Evolutionary conservation across 2,797 vertebrate species (phyloP).

Genomic region (Cossypha niveicapilla): DNA sequence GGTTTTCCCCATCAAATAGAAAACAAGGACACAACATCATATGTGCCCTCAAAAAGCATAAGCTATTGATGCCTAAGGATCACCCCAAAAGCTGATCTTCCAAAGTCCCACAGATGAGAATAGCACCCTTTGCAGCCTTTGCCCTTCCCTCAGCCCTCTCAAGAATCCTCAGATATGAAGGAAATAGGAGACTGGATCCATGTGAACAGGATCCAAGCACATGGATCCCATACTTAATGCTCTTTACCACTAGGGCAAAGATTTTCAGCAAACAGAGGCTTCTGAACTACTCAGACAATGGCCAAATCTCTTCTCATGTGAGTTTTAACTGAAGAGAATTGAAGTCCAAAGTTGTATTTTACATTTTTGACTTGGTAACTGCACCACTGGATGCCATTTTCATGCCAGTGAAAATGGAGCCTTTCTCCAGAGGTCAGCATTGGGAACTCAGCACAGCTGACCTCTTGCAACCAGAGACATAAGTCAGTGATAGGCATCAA

Average conservation of each 20-base stretch:
- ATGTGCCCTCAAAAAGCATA: neutral
- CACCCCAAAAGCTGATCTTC: neutral
- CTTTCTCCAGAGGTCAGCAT: neutral
- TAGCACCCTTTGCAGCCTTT: neutral
- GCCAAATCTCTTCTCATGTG: neutral
- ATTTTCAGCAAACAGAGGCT: neutral
- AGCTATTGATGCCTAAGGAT: neutral
- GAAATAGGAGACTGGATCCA: neutral
- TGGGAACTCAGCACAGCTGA: neutral
- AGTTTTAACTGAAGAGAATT: neutral
- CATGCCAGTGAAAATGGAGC: neutral
- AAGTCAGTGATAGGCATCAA: neutral
- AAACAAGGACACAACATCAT: neutral
- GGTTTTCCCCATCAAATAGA: neutral
- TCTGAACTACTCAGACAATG: neutral
- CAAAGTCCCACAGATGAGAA: neutral
- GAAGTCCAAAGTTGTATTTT: neutral
- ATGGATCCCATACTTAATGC: neutral
- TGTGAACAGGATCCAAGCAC: neutral
- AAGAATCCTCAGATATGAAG: neutral
- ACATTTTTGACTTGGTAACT: neutral
- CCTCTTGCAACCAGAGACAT: neutral
- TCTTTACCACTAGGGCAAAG: neutral
- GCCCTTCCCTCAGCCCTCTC: neutral
- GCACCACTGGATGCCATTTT: neutral